Base-by-base conservation (phyloP, 30 jellyfish, hydroid and myxozoan genomes). In the Hydractinia echinata region DNA sequence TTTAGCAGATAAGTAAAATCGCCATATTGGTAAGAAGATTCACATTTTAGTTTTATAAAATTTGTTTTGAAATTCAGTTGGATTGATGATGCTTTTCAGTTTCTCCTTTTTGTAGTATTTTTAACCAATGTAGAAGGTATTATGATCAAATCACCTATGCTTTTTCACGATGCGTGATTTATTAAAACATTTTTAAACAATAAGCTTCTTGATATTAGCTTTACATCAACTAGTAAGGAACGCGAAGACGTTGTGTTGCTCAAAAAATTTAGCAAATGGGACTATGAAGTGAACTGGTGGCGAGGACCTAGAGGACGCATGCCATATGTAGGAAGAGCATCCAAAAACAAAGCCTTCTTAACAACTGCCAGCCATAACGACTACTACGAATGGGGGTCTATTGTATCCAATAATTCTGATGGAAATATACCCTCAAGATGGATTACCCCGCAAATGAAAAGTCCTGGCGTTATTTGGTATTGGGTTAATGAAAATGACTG, bases 401-500 rank as follows among this genome's bases (percentile, higher is more conserved):
- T 93, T 74, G 55, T 87, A 10, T 84, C 99, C 61, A 92, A 72
- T 13, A 85, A 71, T 66, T 6, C 66, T 2, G 88, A 93, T 10
- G 85, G 79, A 66, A 48, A 53, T 6, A 5, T 71, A 9, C 96
- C 96, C 4, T 90, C 99, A 19, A 95, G 89, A 54, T 93, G 90
- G 87, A 84, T 93, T 5, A 4, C 55, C 20, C 13, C 80, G 2
- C 67, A 56, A 58, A 84, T 79, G 86, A 21, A 7, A 39, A 84
- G 82, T 68, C 99, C 99, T 4, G 96, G 88, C 14, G 78, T 82
- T 11, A 93, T 93, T 73, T 93, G 99, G 99, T 93, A 93, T 58
- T 93, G 95, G 95, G 83, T 93, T 1, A 87, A 88, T 51, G 99
- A 93, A 76, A 95, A 93, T 54, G 99, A 93, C 53, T 93, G 99